phyloP scores from a whole-genome alignment of 1,140 invertebrate species.

The Conus betulinus region DNA sequence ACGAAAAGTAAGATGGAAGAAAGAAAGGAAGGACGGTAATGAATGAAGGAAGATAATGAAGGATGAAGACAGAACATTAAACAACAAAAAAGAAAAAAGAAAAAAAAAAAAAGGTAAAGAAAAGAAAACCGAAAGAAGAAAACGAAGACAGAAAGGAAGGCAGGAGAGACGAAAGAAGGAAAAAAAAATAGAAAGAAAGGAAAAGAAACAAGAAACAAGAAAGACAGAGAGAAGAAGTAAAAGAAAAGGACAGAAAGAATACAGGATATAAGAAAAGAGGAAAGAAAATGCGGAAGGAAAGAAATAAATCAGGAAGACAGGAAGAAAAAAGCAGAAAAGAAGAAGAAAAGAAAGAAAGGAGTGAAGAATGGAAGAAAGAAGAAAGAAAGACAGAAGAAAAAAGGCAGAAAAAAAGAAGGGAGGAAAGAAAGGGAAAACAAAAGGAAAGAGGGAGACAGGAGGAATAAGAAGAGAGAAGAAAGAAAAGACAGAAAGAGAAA shows the following conservation, averaged over 20 bases:
- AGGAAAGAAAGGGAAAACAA: neutral
- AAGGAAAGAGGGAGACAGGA: neutral
- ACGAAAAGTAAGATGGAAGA: neutral
- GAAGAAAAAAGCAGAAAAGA: neutral
- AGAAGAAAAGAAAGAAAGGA: neutral
- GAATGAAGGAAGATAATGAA: neutral
- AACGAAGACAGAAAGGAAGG: neutral
- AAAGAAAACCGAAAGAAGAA: neutral
- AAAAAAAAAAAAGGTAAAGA: neutral
- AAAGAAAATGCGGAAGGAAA: neutral
- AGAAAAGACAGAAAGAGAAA: neutral
- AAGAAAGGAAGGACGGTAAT: neutral
- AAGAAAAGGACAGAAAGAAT: neutral
- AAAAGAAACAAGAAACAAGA: neutral
- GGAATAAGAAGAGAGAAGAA: too few species aligned
- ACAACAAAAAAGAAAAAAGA: neutral
- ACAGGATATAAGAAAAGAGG: neutral
- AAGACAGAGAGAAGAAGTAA: neutral
- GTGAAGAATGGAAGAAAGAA: neutral
- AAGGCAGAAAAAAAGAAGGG: neutral
- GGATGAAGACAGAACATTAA: too few species aligned
- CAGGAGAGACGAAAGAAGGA: neutral
- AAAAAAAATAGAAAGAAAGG: neutral
- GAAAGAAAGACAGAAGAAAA: neutral
- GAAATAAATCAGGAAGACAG: neutral